Evolutionary conservation across 2,888 invertebrate species (phyloP), one percentile per base, ranked within the genome.

Genomic region (Dioctria linearis): DNA sequence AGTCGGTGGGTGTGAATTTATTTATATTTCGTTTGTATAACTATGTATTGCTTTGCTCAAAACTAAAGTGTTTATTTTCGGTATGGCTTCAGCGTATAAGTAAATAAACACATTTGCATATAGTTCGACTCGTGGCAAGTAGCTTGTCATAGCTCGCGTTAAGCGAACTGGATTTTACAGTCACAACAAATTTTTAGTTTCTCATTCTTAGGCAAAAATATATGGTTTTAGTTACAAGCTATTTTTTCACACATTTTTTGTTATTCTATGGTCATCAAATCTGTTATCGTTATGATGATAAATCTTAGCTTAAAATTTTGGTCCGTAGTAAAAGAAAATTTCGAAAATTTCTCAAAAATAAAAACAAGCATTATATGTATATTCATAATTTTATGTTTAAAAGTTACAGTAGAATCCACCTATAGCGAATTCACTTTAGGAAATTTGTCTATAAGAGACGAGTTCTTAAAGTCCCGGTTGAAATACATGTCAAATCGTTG

Each of bases 1-100:
- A n/a, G 63, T 25, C 37, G 2, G 25, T 39, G 63, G 6, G 37
- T 13, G 9, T 5, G 4, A 13, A 63, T 59, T 9, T 13, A 6
- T n/a, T 67, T 43, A 67, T 9, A 67, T 67, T 67, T 43, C 43
- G 5, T 25, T n/a, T 37, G 49, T 46, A 25, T 46, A 46, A 6
- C 46, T 67, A 13, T 13, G 46, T 46, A 46, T 6, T 51, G 66
- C n/a, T 61, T 75, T 76, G 25, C 43, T 57, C n/a, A 13, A 25
- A 8, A 57, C 57, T 67, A 75, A 25, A 80, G 78, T 80, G 78
- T 80, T 80, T 80, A 78, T 80, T 80, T 78, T 80, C 61, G 75
- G 78, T 43, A 76, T 80, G 78, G 59, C 69, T 80, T 78, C 78
- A 46, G 78, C 76, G 78, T 78, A n/a, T n/a, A 69, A 73, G 73